Conservation (phyloP, 2,113 vertebrate genomes). For the Engraulis encrasicolus region DNA sequence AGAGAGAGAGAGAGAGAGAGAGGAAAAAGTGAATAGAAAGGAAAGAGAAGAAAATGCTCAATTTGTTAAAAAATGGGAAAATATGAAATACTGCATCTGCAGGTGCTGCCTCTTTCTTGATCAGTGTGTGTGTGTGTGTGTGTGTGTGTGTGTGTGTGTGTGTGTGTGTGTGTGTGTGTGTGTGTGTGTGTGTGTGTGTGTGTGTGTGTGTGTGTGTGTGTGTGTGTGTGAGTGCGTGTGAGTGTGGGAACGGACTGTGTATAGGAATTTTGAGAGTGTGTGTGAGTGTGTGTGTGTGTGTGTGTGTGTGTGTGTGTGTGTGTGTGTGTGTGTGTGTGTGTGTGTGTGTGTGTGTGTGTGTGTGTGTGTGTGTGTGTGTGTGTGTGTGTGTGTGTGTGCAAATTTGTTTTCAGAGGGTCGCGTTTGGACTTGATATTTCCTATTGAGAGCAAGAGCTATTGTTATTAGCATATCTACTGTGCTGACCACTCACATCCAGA, state of each 20-base stretch:
- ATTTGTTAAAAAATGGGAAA: constrained; percentile 10
- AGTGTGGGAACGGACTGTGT: too few species aligned
- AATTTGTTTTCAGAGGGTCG: constrained; percentile 57
- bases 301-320: too few species aligned
- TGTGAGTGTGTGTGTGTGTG: too few species aligned
- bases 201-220: background rate
- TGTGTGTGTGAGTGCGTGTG: background rate
- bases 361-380: too few species aligned
- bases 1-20: background rate
- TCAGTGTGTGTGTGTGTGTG: background rate
- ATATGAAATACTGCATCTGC: constrained; percentile 26
- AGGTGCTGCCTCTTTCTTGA: constrained; percentile 24
- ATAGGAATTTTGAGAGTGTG: too few species aligned
- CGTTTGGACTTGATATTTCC: constrained; percentile 71
- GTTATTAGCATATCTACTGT: constrained; percentile 26
- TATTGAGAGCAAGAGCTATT: constrained; percentile 74
- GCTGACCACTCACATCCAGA: background rate
- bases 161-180: background rate
- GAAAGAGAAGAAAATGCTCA: background rate
- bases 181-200: background rate
- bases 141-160: background rate
- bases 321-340: too few species aligned
- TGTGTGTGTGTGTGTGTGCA: too few species aligned
- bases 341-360: too few species aligned
- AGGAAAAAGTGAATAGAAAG: background rate